Evolutionary conservation across 2,113 vertebrate genomes (phyloP).

Genomic region (Peromyscus leucopus): DNA sequence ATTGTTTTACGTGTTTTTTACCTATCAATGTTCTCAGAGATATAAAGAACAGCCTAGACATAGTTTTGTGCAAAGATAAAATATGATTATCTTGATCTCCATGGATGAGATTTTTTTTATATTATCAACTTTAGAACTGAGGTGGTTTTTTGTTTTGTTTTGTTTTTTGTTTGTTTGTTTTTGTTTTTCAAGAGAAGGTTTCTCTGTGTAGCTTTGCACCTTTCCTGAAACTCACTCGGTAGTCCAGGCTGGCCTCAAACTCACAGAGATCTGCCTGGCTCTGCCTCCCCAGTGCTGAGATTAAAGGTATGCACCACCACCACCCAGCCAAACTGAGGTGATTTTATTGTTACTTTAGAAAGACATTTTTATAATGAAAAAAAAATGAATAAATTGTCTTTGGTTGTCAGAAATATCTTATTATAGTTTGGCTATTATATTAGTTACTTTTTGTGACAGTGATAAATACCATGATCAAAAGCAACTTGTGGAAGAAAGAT

Average conservation of each 20-base stretch:
- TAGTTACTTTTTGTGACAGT: neutral
- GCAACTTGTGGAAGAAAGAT: neutral
- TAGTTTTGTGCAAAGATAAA: slow-evolving; percentile 40
- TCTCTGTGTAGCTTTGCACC: no score
- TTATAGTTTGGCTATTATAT: neutral
- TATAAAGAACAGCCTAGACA: slow-evolving; percentile 51
- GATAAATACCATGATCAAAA: neutral
- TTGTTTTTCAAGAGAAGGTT: no score
- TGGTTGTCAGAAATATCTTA: slow-evolving; percentile 22
- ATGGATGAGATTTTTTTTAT: slow-evolving; percentile 38
- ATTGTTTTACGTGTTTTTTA: slow-evolving; percentile 29
- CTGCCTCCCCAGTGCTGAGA: no score
- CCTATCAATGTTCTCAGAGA: slow-evolving; percentile 37
- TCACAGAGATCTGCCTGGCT: no score
- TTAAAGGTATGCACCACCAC: no score
- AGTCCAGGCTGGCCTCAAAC: no score
- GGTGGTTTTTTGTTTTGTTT: neutral
- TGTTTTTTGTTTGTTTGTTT: no score
- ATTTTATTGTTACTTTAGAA: slow-evolving; percentile 40
- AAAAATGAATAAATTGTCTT: slow-evolving; percentile 47
- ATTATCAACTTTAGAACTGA: slow-evolving; percentile 33
- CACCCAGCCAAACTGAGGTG: neutral
- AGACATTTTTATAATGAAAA: slow-evolving; percentile 28
- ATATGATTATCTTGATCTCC: slow-evolving; percentile 14
- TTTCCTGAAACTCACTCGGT: no score